phyloP scores from a whole-genome alignment of 2,888 invertebrate species.

The Drosophila affinis region DNA sequence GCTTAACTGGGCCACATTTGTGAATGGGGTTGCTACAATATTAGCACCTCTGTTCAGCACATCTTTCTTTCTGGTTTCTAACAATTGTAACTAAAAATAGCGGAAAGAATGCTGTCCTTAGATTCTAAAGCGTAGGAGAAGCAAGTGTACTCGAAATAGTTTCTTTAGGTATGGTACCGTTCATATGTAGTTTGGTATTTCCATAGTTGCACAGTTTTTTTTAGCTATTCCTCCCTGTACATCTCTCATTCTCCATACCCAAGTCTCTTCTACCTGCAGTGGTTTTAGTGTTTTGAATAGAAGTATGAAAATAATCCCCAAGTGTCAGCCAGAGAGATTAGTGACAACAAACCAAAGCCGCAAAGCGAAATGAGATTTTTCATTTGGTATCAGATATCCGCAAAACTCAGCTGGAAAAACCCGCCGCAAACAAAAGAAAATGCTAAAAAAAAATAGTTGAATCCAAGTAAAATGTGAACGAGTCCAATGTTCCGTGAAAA shows the following conservation, averaged over 20 bases:
- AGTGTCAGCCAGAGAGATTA: slow-evolving; percentile 61
- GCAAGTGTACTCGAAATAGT: neutral
- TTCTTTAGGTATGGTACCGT: neutral
- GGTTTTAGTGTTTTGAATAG: slow-evolving; percentile 20
- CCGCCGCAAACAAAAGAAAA: slow-evolving; percentile 34
- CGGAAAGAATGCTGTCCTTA: no score
- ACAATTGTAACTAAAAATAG: neutral
- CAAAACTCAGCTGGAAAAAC: slow-evolving; percentile 29
- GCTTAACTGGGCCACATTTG: no score
- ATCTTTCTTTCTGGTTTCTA: neutral
- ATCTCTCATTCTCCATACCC: neutral
- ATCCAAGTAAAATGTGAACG: slow-evolving; percentile 38
- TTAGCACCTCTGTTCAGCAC: no score
- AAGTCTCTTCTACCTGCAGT: slow-evolving; percentile 2
- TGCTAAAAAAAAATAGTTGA: slow-evolving; percentile 13
- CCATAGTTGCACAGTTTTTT: neutral
- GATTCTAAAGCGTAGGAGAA: neutral
- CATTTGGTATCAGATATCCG: slow-evolving; percentile 59
- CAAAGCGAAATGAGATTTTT: slow-evolving; percentile 57
- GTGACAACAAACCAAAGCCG: slow-evolving; percentile 62
- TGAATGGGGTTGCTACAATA: no score
- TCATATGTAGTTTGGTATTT: neutral
- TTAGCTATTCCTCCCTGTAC: neutral
- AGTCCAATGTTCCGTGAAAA: slow-evolving; percentile 37
- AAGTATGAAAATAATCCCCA: slow-evolving; percentile 58